phyloP scores from a whole-genome alignment of 2,113 vertebrate species.

The Cyphotilapia sp. region DNA sequence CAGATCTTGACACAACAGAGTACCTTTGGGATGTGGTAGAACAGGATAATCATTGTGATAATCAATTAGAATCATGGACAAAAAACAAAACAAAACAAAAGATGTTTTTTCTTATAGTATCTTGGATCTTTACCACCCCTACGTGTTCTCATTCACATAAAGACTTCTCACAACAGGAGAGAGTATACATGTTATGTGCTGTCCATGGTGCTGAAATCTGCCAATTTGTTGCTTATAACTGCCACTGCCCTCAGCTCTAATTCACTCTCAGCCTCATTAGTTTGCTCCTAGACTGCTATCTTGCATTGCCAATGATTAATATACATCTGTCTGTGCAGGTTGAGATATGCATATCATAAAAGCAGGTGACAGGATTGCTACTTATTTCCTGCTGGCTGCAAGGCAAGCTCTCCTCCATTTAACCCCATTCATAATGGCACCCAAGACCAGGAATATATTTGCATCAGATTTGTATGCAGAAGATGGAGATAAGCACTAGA shows the following conservation, averaged over 20 bases:
- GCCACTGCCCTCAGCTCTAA: neutral
- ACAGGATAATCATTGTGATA: neutral
- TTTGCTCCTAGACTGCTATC: conserved; percentile 9
- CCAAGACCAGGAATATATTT: neutral
- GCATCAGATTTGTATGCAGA: conserved; percentile 7
- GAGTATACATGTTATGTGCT: conserved; percentile 3
- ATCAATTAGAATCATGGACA: neutral
- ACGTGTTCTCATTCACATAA: neutral
- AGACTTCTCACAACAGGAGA: neutral
- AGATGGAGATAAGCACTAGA: neutral
- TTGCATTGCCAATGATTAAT: conserved; percentile 29
- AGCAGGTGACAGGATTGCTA: neutral
- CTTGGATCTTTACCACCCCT: neutral
- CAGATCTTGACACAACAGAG: accelerated
- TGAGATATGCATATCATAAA: conserved; percentile 31
- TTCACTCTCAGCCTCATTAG: conserved; percentile 7
- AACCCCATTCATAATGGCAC: neutral
- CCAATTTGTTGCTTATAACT: neutral
- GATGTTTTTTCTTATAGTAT: neutral
- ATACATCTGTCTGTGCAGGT: conserved; percentile 5
- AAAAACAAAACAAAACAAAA: neutral
- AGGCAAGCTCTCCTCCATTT: neutral
- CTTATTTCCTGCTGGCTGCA: conserved; percentile 3
- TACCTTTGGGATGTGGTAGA: neutral
- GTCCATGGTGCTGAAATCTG: conserved; percentile 68